These are phyloP conservation scores for Nettapus auritus DNA, from an alignment of 2,113 vertebrate species.

Conservation along the genomic window DNA sequence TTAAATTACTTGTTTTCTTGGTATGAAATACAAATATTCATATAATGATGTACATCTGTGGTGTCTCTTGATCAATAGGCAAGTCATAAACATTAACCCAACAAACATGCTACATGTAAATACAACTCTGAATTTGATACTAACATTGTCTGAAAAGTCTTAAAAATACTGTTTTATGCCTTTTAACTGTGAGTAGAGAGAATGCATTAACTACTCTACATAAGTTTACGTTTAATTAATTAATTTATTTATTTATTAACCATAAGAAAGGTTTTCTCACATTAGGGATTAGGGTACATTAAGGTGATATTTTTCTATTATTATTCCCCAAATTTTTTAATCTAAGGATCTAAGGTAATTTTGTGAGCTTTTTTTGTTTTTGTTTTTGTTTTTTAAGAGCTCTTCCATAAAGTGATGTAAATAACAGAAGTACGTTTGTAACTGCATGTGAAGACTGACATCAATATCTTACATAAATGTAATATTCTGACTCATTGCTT, in stretches of 20 bases:
- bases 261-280: background rate
- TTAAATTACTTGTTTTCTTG: background rate
- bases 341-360: background rate
- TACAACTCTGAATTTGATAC: background rate
- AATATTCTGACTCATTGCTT: background rate
- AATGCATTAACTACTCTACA: background rate
- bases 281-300: background rate
- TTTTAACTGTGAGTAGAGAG: background rate
- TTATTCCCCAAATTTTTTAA: too few species aligned
- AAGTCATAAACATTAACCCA: background rate
- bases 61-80: background rate
- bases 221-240: background rate
- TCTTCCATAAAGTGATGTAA: background rate
- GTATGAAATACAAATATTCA: background rate
- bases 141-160: background rate
- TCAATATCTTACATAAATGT: background rate
- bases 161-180: background rate
- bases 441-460: background rate
- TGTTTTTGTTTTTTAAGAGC: background rate
- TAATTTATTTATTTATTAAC: background rate
- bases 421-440: background rate
- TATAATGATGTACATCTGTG: background rate
- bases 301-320: background rate
- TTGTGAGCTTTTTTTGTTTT: background rate
- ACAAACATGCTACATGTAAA: background rate